A percentile compares a stretch with the other conserved stretches of the same genome.
Evolutionary conservation across 2,888 invertebrate species (phyloP).

Genomic region (Trissonchulus latispiculum): DNA sequence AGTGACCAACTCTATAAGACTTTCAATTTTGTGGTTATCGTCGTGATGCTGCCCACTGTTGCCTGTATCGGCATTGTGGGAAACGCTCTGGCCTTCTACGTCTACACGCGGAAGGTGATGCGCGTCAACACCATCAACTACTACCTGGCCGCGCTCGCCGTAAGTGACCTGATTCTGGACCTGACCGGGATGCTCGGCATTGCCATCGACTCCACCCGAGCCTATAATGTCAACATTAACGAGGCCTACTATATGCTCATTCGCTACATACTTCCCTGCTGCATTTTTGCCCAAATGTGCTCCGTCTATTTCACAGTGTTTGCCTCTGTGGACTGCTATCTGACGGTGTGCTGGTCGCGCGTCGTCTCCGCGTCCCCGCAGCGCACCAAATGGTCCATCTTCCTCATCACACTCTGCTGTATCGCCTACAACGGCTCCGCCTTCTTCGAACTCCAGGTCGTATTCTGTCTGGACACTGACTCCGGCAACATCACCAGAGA

Average conservation of each 20-base stretch:
- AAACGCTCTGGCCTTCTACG: constrained; percentile 35
- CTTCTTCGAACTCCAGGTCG: constrained; percentile 5
- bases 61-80: constrained; percentile 37
- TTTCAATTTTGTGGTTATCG: constrained; percentile 30
- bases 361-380: background rate
- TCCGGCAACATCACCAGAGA: constrained; percentile 32
- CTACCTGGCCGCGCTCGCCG: constrained; percentile 34
- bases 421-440: background rate
- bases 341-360: constrained; percentile 28
- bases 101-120: constrained; percentile 38
- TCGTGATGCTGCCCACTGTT: constrained; percentile 35
- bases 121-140: constrained; percentile 34
- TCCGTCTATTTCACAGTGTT: constrained; percentile 42
- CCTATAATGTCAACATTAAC: background rate
- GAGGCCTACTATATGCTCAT: background rate
- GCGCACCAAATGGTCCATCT: background rate
- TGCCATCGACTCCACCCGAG: constrained; percentile 8
- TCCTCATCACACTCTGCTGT: background rate
- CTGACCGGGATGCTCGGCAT: constrained; percentile 34
- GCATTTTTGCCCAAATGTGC: constrained; percentile 41
- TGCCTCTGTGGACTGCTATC: constrained; percentile 40
- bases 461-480: constrained; percentile 31
- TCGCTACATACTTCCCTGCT: constrained; percentile 32
- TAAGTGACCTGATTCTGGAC: constrained; percentile 32
- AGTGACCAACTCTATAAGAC: background rate